Conservation (phyloP, 2,797 vertebrate genomes). For the Astyanax mexicanus region DNA sequence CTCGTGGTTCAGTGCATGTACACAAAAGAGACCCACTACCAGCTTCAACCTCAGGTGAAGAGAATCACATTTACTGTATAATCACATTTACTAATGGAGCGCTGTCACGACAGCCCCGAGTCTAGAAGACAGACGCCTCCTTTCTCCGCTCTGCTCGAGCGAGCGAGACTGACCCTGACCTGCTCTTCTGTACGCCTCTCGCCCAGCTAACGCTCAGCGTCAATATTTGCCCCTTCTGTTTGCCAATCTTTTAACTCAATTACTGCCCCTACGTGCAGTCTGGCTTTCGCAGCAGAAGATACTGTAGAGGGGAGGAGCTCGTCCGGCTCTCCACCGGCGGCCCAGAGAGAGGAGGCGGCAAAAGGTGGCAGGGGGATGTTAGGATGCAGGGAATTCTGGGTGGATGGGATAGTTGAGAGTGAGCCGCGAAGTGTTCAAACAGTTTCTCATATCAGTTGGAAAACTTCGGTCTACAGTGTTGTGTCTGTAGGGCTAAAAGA, state of each 20-base stretch:
- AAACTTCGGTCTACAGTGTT: neutral
- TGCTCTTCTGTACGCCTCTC: constrained; percentile 27
- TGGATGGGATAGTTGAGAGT: neutral
- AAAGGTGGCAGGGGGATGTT: neutral
- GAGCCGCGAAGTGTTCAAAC: neutral
- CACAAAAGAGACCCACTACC: neutral
- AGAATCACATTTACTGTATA: neutral
- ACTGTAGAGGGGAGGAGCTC: neutral
- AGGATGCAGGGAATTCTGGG: neutral
- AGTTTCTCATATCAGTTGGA: neutral
- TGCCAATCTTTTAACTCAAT: constrained; percentile 36
- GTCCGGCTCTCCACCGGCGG: no score
- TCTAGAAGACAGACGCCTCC: constrained; percentile 8
- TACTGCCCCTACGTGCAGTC: neutral
- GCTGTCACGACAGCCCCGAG: neutral
- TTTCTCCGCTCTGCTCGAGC: neutral
- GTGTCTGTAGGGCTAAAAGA: neutral
- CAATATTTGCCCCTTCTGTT: constrained; percentile 43
- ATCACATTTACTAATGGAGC: neutral
- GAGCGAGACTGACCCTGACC: constrained; percentile 11
- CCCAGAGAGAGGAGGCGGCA: neutral
- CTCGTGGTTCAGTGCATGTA: neutral
- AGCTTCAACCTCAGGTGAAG: no score
- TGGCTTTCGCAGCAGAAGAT: constrained; percentile 1
- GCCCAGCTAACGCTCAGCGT: constrained; percentile 5